Evolutionary conservation across 2,888 invertebrate genomes (phyloP), one percentile per base, ranked within the genome.

Genomic region (Pristionchus maxplancki): DNA sequence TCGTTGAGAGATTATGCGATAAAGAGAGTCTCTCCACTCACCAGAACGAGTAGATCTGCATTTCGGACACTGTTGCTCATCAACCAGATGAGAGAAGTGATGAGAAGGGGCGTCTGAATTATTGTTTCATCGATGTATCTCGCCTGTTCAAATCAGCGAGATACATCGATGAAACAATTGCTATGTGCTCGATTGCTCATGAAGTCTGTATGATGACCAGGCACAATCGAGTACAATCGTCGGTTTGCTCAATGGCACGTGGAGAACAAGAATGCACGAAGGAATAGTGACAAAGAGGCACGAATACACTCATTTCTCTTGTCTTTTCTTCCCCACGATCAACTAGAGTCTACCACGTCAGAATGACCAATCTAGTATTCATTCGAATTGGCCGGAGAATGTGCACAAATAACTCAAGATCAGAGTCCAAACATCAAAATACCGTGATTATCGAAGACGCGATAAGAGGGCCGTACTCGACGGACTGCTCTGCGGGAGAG

Each of bases 401-500:
- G 48, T 1, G 11, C 17, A 2, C 13, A 15, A 62, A 24, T 9
- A 31, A 64, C 17, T 1, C 8, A 64, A 64, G 28, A 13, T n/a
- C n/a, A 64, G 8, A 64, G 31, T 28, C 9, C 31, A 31, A 64
- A 64, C 37, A 4, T 28, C 0, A 71, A 37, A 13, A 28, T n/a
- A 78, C 74, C 40, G 74, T 78, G 9, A 78, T n/a, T 44, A 78
- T 78, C 31, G 74, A 78, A 78, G 74, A 40, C 24, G 74, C 74
- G 28, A 78, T 78, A n/a, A 78, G 74, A n/a, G 74, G 44, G n/a
- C 74, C 74, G 44, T 78, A 78, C 44, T 78, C 74, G 15, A 78
- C 74, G 0, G 74, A 24, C 2, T 44, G 74, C 20, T 78, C 44
- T 11, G 44, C 2, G 15, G 74, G 74, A 24, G 74, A 44, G 24